phyloP scores from a whole-genome alignment of 2,888 invertebrate species.

The Amphipyra tragopoginis region DNA sequence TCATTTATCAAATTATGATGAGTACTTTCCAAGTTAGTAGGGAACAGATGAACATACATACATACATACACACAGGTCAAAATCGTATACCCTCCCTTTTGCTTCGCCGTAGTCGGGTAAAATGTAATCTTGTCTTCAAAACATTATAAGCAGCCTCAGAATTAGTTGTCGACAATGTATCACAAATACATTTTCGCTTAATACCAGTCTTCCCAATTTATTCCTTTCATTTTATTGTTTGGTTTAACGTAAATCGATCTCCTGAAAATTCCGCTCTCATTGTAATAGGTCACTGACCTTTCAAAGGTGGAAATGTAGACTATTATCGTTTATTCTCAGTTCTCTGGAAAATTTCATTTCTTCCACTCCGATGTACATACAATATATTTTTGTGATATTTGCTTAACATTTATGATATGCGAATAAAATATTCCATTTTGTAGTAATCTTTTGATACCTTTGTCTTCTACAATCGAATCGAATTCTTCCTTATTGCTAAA shows the following conservation, averaged over 20 bases:
- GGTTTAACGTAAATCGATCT: constrained; percentile 19
- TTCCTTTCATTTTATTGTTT: constrained; percentile 12
- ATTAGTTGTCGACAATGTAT: no score
- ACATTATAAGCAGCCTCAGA: no score
- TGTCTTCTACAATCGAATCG: background rate
- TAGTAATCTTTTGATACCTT: constrained; percentile 13
- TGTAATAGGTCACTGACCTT: constrained; percentile 14
- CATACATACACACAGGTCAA: no score
- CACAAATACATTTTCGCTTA: constrained; percentile 12
- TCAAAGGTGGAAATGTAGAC: constrained; percentile 14
- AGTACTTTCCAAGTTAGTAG: no score
- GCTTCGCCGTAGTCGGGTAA: no score
- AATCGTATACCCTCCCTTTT: no score
- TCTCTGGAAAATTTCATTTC: constrained; percentile 28
- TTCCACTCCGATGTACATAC: constrained; percentile 16
- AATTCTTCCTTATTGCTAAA: no score
- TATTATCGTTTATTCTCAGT: constrained; percentile 23
- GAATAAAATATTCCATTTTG: constrained; percentile 3
- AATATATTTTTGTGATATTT: constrained; percentile 3
- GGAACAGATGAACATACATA: no score
- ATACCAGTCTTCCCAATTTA: constrained; percentile 11
- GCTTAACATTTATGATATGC: constrained; percentile 15
- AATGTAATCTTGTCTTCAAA: no score
- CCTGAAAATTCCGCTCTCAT: constrained; percentile 6
- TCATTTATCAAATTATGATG: no score